Percentiles rank a stretch among this genome's conserved stretches.
These are phyloP conservation scores for fruit fly (Drosophila melanogaster) DNA, from an alignment of 1,140 invertebrate genomes.

Conservation along the genomic window Release_6_plus_ISO1_MT NT_033779.5:18117501-18118000, in stretches of 20 bases:
- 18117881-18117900: too few relatives aligned
- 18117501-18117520: conserved; percentile 38
- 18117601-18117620: conserved; percentile 15
- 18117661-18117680: conserved; percentile 2
- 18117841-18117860: conserved; percentile 23
- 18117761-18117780: not conserved
- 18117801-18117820: conserved; percentile 27
- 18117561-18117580: conserved; percentile 26
- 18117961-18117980: too few relatives aligned
- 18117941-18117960: too few relatives aligned
- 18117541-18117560: conserved; percentile 30
- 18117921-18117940: too few relatives aligned
- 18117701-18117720: conserved; percentile 66
- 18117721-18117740: conserved; percentile 75
- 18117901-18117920: too few relatives aligned
- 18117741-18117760: conserved; percentile 58
- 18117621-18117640: conserved; percentile 12
- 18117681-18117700: conserved; percentile 20
- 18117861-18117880: not conserved
- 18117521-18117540: conserved; percentile 43
- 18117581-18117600: conserved; percentile 14
- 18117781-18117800: conserved; percentile 9
- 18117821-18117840: conserved; percentile 36
- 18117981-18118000: not conserved
- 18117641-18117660: conserved; percentile 2